Evolutionary conservation across 2,888 invertebrate genomes (phyloP).

Genomic region (Dynastes tityus): DNA sequence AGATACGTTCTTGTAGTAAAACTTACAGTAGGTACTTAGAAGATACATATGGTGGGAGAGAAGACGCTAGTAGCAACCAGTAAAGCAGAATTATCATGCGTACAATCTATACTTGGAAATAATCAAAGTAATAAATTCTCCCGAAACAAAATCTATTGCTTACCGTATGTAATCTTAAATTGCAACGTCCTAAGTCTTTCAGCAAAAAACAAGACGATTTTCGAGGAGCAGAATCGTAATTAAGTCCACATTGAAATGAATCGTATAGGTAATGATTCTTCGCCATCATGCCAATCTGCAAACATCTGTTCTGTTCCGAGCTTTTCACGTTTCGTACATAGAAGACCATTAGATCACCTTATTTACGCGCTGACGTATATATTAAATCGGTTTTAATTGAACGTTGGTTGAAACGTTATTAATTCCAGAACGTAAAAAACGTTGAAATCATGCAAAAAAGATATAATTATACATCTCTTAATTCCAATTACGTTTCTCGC

Average conservation of each 20-base stretch:
- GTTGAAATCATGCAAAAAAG: too few species aligned
- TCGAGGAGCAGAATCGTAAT: neutral
- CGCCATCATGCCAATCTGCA: neutral
- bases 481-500: too few species aligned
- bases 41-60: neutral
- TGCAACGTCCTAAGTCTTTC: neutral
- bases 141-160: neutral
- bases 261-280: conserved; percentile 2
- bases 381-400: too few species aligned
- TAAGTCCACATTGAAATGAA: conserved; percentile 17
- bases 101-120: conserved; percentile 23
- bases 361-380: too few species aligned
- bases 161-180: conserved; percentile 13
- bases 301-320: conserved; percentile 18
- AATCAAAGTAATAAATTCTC: conserved; percentile 27
- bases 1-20: neutral
- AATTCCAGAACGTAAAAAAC: too few species aligned
- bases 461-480: too few species aligned
- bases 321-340: neutral
- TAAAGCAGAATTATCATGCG: conserved; percentile 13
- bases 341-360: too few species aligned
- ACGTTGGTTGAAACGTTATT: too few species aligned
- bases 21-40: neutral
- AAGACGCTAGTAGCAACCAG: neutral
- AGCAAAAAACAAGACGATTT: conserved; percentile 18